Base-by-base conservation (phyloP, 2,113 vertebrate species). In the Archocentrus centrarchus region DNA sequence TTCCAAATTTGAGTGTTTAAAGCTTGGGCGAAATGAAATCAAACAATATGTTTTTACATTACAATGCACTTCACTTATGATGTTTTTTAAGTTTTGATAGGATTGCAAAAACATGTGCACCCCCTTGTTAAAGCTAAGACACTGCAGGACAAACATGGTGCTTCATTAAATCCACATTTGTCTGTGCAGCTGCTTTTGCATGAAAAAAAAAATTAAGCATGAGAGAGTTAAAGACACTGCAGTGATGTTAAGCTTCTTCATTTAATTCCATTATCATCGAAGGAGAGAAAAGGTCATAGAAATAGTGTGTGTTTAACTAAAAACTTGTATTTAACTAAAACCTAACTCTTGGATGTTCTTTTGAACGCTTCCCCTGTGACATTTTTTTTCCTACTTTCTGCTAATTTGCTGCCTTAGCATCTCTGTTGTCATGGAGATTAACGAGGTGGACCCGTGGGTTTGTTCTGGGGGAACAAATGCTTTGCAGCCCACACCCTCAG, bases 401-500 rank as follows among this genome's bases (percentile, higher is more conserved):
- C 89, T 94, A 93, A 92, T 92, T 91, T 92, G 92, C 92, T 93
- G 93, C 92, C 68, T 75, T 90, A 90, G 93, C 92, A 92, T 87
- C 88, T 87, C 86, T 93, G 93, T 94, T 73, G 86, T 92, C 92
- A 92, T 90, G 87, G 90, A 95, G 94, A 95, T 95, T 94, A 95
- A 95, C 84, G 93, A 95, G 92, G 84, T 79, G 83, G 89, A 90
- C 88, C 86, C 64, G 82, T 57, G 85, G 89, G 90, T 89, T 35
- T 79, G 91, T 92, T 88, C 86, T 88, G 77, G 84, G 90, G 81
- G 50, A 82, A 89, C 86, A 88, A 91, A 88, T 32, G 60, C 75
- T 84, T 75, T 20, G 32, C 81, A 63, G 81, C 73, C 66, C 64
- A 63, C 57, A 77, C 82, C 76, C 79, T 66, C 82, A 37, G 24